Conservation (phyloP, 2,797 vertebrate genomes). For the Sebastolobus alascanus region DNA sequence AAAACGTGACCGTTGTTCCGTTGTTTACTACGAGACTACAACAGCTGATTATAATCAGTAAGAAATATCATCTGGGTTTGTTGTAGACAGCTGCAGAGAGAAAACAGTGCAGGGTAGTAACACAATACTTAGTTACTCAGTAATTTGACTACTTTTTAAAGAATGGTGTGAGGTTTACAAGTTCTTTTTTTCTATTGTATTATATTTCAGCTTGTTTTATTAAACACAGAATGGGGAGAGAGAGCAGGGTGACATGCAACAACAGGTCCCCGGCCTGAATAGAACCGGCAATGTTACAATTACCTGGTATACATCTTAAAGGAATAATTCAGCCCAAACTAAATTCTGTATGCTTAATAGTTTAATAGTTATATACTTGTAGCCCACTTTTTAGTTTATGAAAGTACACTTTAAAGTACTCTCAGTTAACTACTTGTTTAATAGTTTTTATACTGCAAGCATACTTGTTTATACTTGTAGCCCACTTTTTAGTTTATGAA, state of each 20-base stretch:
- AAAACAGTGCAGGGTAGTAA: background rate
- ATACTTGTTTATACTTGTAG: no score
- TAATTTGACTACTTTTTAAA: background rate
- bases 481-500: no score
- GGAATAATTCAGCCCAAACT: background rate
- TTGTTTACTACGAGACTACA: conserved; percentile 10
- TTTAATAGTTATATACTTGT: no score
- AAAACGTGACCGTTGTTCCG: conserved; percentile 29
- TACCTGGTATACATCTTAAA: background rate
- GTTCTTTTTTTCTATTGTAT: background rate
- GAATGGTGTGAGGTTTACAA: no score
- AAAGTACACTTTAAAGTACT: no score
- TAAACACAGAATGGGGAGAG: background rate
- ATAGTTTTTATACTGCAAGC: no score
- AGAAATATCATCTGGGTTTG: conserved; percentile 5
- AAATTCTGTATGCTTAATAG: background rate
- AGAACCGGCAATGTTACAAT: background rate
- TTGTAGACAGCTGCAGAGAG: background rate
- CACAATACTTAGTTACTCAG: background rate
- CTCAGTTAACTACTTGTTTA: no score
- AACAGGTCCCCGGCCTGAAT: background rate
- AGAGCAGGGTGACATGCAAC: background rate
- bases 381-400: no score
- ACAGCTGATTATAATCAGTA: conserved; percentile 37
- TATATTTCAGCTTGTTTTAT: background rate